These are phyloP conservation scores for Phycodurus eques DNA, from an alignment of 2,113 vertebrate species.

Conservation along the genomic window DNA sequence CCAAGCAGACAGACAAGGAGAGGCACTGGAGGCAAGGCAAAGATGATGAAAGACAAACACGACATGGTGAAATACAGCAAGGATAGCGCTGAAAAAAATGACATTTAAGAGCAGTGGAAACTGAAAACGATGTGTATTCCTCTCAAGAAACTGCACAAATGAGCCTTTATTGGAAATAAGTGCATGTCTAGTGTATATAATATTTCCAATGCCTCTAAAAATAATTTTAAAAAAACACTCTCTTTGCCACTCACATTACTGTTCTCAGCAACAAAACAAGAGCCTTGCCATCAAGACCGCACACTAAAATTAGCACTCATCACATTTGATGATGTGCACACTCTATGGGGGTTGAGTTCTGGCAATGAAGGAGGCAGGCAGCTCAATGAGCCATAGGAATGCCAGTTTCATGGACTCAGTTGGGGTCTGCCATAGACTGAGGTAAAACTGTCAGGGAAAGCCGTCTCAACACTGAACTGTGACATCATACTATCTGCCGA, in stretches of 20 bases:
- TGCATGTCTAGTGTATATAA: not conserved
- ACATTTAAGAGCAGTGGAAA: not conserved
- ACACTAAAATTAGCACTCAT: slow-evolving; percentile 73
- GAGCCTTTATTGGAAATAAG: not conserved
- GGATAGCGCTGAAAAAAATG: not conserved
- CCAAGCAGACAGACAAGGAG: slow-evolving; percentile 44
- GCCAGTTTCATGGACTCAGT: slow-evolving; percentile 55
- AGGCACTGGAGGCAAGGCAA: slow-evolving; percentile 16
- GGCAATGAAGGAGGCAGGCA: slow-evolving; percentile 51
- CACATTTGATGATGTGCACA: slow-evolving; percentile 72
- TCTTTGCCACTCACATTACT: not conserved
- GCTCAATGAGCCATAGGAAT: slow-evolving; percentile 68
- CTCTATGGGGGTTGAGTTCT: slow-evolving; percentile 58
- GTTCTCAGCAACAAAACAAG: slow-evolving; percentile 29
- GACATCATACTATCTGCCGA: slow-evolving; percentile 65
- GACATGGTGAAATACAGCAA: not conserved
- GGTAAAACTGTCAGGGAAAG: slow-evolving; percentile 53
- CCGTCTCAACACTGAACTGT: slow-evolving; percentile 44
- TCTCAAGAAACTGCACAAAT: not conserved
- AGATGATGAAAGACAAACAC: slow-evolving; percentile 3
- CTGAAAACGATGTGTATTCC: not conserved
- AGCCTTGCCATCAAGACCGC: slow-evolving; percentile 60
- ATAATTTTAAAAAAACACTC: not conserved
- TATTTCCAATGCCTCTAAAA: not conserved
- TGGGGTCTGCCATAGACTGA: slow-evolving; percentile 51